Evolutionary conservation across 1,140 invertebrate genomes (phyloP).

Genomic region (Gerris buenoi): DNA sequence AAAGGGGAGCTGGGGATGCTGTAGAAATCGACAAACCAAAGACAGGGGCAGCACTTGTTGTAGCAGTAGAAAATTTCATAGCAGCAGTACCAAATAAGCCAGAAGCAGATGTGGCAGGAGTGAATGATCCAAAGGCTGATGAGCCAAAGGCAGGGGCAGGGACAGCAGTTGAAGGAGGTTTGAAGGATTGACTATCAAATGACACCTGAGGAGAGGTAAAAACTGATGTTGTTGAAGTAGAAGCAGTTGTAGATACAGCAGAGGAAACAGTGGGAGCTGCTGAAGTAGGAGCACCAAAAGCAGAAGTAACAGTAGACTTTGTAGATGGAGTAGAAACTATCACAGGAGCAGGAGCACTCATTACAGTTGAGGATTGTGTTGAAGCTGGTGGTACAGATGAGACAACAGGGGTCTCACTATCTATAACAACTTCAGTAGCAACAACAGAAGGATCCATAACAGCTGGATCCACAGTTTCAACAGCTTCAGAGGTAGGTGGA

Average conservation of each 20-base stretch:
- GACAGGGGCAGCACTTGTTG: neutral
- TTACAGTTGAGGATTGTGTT: neutral
- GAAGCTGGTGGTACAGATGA: neutral
- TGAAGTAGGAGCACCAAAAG: constrained; percentile 8
- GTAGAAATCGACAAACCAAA: neutral
- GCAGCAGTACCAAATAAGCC: neutral
- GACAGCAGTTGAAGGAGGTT: neutral
- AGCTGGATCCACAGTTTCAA: neutral
- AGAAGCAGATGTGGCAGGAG: neutral
- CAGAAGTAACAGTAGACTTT: constrained; percentile 10
- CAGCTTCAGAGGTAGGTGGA: neutral
- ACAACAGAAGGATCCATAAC: neutral
- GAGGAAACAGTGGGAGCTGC: constrained; percentile 6
- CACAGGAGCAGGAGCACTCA: neutral
- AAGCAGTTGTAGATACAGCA: neutral
- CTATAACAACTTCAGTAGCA: neutral
- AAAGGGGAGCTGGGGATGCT: neutral
- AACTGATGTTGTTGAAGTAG: constrained; percentile 7
- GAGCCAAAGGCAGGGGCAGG: neutral
- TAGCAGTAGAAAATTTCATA: neutral
- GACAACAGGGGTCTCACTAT: neutral
- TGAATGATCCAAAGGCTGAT: neutral
- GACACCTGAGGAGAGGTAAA: neutral
- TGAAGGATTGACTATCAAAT: neutral
- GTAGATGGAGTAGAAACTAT: constrained; percentile 1